Percentiles rank a stretch among this genome's conserved stretches.
Evolutionary conservation across 2,888 invertebrate species (phyloP).

Genomic region (Stegophylla sp.): DNA sequence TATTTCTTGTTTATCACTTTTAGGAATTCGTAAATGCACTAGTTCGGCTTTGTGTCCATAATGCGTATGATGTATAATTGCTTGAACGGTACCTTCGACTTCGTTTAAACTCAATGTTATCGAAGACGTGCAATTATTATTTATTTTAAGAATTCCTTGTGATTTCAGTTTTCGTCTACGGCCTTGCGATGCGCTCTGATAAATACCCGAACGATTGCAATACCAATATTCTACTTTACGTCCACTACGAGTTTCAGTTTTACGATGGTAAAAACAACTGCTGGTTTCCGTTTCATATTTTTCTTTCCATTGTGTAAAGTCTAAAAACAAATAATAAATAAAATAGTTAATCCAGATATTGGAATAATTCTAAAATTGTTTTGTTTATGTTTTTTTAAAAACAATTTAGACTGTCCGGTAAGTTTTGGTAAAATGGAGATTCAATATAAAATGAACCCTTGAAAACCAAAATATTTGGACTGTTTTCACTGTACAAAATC

Average conservation of each 20-base stretch:
- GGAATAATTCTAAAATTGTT: too few species aligned
- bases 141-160: slow-evolving; percentile 45
- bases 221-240: slow-evolving; percentile 50
- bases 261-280: slow-evolving; percentile 45
- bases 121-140: slow-evolving; percentile 48
- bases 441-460: too few species aligned
- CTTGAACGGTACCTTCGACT: slow-evolving; percentile 24
- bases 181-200: slow-evolving; percentile 3
- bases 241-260: slow-evolving; percentile 27
- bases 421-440: too few species aligned
- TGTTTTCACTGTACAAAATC: too few species aligned
- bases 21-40: slow-evolving; percentile 41
- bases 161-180: slow-evolving; percentile 29
- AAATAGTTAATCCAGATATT: background rate
- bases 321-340: slow-evolving; percentile 7
- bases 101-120: slow-evolving; percentile 25
- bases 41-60: slow-evolving; percentile 45
- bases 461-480: too few species aligned
- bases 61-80: slow-evolving; percentile 31
- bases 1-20: slow-evolving; percentile 47
- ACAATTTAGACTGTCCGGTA: too few species aligned
- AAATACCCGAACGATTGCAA: slow-evolving; percentile 43
- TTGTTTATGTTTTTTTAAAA: too few species aligned
- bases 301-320: slow-evolving; percentile 42
- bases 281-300: slow-evolving; percentile 36